Evolutionary conservation across 2,113 vertebrate species (phyloP), one percentile per base, ranked within the genome.

Genomic region (Macroglossus sobrinus): DNA sequence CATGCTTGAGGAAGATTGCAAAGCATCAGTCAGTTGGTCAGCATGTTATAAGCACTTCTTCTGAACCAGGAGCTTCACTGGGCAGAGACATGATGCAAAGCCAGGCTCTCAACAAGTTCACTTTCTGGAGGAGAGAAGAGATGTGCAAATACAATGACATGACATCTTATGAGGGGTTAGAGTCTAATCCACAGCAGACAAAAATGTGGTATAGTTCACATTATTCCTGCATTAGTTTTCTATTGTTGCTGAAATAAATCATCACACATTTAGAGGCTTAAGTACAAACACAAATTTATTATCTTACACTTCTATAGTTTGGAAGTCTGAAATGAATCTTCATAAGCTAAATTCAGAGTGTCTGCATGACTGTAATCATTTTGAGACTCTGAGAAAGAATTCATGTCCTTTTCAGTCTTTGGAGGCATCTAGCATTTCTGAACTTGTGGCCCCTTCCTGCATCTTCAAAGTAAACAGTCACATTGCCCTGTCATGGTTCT

Each of bases 71-170:
- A 15, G 19, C 71, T 21, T 15, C 0, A 7, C 14, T 21, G 43
- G 55, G 15, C 43, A 47, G 55, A 43, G 15, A 30, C 1, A 2
- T 11, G 15, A 64, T 5, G 30, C 9, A 7, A 74, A 13, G 40
- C n/a, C 18, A 9, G 30, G 18, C 63, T 40, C 64, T 43, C 16
- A 0, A 24, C 0, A 3, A 26, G 55, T 13, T n/a, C 40, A 30
- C 4, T 1, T 76, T n/a, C 64, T 80, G 55, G 6, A 71, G 63
- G 19, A 69, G 24, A 63, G 45, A 59, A 18, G 76, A 45, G 30
- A 64, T 68, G 26, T 3, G 35, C 53, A 50, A 6, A 55, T 13
- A 28, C 9, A 33, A 35, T 19, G 80, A 53, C 3, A 30, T 30
- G 57, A 12, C n/a, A 40, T 19, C 57, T 47, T 40, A 4, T 18